Conservation (phyloP, 2,113 vertebrate genomes). For the Romanogobio albipinnatus region DNA sequence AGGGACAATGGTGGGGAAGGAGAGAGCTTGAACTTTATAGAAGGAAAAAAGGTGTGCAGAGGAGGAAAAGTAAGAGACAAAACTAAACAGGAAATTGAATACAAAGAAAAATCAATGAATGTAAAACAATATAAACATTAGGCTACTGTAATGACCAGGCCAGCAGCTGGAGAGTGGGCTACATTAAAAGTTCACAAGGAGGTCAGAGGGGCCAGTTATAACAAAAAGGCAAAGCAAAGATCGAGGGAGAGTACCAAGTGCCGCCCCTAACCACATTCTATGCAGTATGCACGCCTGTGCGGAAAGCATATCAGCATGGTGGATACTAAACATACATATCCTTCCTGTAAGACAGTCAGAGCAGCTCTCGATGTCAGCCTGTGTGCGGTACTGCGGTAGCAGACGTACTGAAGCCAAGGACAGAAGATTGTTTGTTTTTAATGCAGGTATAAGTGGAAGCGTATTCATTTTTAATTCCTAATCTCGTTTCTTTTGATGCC, state of each 20-base stretch:
- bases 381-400: background rate
- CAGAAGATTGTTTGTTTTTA: background rate
- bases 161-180: conserved; percentile 2
- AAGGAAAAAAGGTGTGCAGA: background rate
- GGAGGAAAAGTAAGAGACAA: background rate
- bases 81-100: conserved; percentile 10
- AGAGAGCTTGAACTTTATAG: background rate
- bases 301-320: background rate
- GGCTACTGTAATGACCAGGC: background rate
- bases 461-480: background rate
- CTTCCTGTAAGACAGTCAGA: background rate
- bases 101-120: background rate
- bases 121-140: background rate
- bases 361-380: background rate
- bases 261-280: background rate
- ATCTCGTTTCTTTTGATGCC: background rate
- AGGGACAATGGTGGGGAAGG: background rate
- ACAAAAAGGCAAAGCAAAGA: conserved; percentile 33
- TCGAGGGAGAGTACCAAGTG: background rate
- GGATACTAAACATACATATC: background rate
- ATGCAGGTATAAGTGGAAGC: background rate
- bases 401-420: background rate
- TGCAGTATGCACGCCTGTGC: background rate
- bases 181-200: background rate
- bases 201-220: conserved; percentile 52